phyloP scores from a whole-genome alignment of 2,113 vertebrate genomes.

The Barbus barbus region DNA sequence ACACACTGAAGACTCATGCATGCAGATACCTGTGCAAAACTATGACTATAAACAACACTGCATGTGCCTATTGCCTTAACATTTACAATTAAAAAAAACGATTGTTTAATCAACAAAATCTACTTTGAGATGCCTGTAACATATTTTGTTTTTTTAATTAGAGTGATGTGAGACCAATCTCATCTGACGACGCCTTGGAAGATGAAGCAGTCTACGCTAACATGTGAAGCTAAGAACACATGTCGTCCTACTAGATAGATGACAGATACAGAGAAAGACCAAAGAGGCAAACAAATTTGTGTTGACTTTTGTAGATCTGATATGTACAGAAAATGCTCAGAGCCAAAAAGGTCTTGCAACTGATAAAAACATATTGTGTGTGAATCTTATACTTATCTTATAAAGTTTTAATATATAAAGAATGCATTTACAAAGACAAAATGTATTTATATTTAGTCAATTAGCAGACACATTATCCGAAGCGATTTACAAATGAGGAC shows the following conservation, averaged over 20 bases:
- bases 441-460: not conserved
- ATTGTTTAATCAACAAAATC: not conserved
- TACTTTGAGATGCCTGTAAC: not conserved
- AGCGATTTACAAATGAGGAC: too few species aligned
- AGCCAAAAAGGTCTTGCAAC: not conserved
- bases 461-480: too few species aligned
- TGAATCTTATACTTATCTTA: too few species aligned
- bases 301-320: not conserved
- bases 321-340: not conserved
- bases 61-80: not conserved
- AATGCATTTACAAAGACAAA: not conserved
- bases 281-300: too few species aligned
- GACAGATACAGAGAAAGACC: not conserved
- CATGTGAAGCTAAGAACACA: not conserved
- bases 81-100: not conserved
- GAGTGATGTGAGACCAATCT: not conserved
- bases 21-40: too few species aligned
- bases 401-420: not conserved
- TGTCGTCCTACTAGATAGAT: not conserved
- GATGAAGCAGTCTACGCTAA: constrained; percentile 35
- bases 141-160: not conserved
- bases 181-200: not conserved
- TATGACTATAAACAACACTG: not conserved
- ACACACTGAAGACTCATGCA: too few species aligned
- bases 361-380: not conserved